Percentiles rank a stretch among this genome's conserved stretches.
Evolutionary conservation across 2,888 invertebrate genomes (phyloP).

Genomic region (Polymixis flavicincta): DNA sequence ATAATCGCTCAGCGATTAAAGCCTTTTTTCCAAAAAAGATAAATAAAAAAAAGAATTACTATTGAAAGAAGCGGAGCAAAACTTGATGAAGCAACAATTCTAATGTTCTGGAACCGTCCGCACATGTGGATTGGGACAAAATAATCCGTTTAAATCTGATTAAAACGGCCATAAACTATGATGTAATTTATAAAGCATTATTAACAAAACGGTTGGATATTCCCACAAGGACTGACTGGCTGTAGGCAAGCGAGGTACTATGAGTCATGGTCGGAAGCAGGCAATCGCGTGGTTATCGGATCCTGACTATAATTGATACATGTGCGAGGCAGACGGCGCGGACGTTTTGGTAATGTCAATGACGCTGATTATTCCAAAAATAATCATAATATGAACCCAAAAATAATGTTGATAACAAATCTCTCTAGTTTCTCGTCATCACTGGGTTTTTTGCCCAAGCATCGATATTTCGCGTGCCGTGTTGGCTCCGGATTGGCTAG

Average conservation of each 20-base stretch:
- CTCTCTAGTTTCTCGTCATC: constrained; percentile 8
- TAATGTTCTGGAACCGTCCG: not conserved
- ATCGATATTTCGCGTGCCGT: constrained; percentile 26
- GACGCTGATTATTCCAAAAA: constrained; percentile 22
- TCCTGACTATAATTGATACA: constrained; percentile 57
- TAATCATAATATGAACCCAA: not conserved
- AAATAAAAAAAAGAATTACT: too few species aligned
- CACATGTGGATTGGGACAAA: constrained; percentile 31
- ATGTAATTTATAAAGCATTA: constrained; percentile 53
- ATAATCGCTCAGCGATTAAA: too few species aligned
- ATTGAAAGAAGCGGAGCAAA: not conserved
- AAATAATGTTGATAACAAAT: constrained; percentile 5
- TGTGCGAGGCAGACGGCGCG: constrained; percentile 36
- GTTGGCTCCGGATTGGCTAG: constrained; percentile 46
- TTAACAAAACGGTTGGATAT: constrained; percentile 55
- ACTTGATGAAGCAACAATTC: not conserved
- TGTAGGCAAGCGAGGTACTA: constrained; percentile 30
- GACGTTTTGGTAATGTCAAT: constrained; percentile 44
- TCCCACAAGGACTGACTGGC: constrained; percentile 59
- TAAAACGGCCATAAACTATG: constrained; percentile 47
- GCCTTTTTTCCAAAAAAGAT: too few species aligned
- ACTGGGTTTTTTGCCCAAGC: constrained; percentile 7
- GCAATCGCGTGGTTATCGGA: constrained; percentile 50
- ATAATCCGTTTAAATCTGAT: constrained; percentile 36
- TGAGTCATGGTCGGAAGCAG: constrained; percentile 68